A percentile compares a stretch with the other conserved stretches of the same genome.
phyloP scores from a whole-genome alignment of 1,140 invertebrate genomes.

The Portunus trituberculatus region DNA sequence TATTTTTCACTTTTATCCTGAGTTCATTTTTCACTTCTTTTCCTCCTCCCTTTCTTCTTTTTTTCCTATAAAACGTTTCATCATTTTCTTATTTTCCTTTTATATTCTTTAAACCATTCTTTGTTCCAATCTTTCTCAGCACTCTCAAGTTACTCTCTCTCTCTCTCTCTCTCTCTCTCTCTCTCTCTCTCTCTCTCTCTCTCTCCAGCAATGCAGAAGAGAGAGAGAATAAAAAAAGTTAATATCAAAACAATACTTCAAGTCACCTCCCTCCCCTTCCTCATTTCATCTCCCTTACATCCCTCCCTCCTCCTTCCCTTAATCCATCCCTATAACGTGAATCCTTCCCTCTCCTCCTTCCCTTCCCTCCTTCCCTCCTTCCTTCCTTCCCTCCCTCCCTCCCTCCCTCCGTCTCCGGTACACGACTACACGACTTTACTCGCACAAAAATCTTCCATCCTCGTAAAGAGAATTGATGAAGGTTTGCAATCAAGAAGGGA shows the following conservation, averaged over 20 bases:
- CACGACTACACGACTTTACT: conserved; percentile 11
- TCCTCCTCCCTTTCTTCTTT: too few relatives aligned
- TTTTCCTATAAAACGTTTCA: too few relatives aligned
- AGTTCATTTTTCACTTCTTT: too few relatives aligned
- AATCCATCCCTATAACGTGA: too few relatives aligned
- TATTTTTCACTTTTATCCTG: too few relatives aligned
- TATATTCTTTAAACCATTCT: too few relatives aligned
- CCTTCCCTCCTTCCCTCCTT: background rate
- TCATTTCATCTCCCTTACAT: background rate
- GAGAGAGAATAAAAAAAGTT: too few relatives aligned
- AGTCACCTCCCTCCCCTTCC: background rate
- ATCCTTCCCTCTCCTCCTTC: background rate
- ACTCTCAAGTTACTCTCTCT: background rate
- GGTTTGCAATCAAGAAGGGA: conserved; percentile 41
- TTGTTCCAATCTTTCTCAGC: background rate
- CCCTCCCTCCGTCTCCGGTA: too few relatives aligned
- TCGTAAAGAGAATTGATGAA: conserved; percentile 65
- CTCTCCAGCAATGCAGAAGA: too few relatives aligned
- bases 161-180: conserved; percentile 48
- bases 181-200: conserved; percentile 42
- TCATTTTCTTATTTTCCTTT: too few relatives aligned
- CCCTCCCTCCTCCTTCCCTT: background rate
- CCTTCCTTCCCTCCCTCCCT: too few relatives aligned
- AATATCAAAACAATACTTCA: too few relatives aligned
- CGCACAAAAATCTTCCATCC: background rate